Evolutionary conservation across 2,797 vertebrate genomes (phyloP), one percentile per base, ranked within the genome.

Genomic region (Dermochelys coriacea): DNA sequence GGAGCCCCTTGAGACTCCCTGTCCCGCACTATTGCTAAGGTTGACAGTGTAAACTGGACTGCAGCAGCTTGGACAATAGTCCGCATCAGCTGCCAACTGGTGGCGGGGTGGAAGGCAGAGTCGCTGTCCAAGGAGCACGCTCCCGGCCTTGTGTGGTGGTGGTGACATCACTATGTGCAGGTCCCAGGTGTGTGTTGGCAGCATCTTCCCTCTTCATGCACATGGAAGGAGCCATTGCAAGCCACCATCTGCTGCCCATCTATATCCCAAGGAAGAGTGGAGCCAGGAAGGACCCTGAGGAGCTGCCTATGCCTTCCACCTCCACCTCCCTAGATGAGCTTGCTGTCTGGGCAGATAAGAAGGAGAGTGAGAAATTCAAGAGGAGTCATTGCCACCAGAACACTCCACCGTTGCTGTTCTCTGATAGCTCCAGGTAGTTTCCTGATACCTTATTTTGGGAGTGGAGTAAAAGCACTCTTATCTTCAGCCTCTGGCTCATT

Each of bases 401-500:
- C 82, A 31, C 23, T 47, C 80, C 91, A 23, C 41, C 4, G 12
- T 16, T 29, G 7, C 74, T 77, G 37, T n/a, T 45, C 27, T 50
- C 82, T 77, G 15, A 3, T 21, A 10, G 5, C 47, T 19, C 1
- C 0, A 37, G 34, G 47, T 49, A 80, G 29, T 41, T 49, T 31
- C 6, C 2, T 5, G n/a, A 7, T 23, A n/a, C 34, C 93, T 27
- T 37, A 4, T 82, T 31, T 27, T 41, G 86, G 52, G 41, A 84
- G 6, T 77, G 86, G 84, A 82, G 84, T 83, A 81, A 9, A 5
- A 52, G 37, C 89, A 52, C 34, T 12, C 37, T 37, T 45, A 18
- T 25, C 2, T 12, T 3, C 2, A 1, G 0, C 1, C 23, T 23
- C 37, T 3, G 77, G 41, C 19, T 84, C 18, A 80, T 77, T 5